Conservation (phyloP, 2,888 invertebrate genomes). For the Drosophila mettleri region DNA sequence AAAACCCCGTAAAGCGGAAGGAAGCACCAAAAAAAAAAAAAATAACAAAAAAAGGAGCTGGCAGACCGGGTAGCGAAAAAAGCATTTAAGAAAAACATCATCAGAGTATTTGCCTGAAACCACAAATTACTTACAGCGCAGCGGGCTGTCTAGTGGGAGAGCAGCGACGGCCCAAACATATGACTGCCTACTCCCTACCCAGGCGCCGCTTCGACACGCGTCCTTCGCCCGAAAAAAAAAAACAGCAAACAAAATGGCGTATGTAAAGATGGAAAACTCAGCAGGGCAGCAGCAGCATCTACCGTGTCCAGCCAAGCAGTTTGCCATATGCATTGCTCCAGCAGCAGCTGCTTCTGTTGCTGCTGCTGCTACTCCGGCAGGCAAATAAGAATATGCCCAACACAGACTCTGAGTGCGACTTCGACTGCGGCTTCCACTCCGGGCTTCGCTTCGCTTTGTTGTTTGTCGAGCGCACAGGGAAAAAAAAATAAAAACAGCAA, state of each 20-base stretch:
- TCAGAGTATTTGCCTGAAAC: constrained; percentile 79
- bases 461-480: constrained; percentile 25
- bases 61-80: constrained; percentile 50
- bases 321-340: constrained; percentile 49
- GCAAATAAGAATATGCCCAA: constrained; percentile 55
- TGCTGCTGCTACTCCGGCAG: constrained; percentile 38
- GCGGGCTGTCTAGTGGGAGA: constrained; percentile 71
- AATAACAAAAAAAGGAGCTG: constrained; percentile 5
- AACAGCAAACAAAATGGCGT: constrained; percentile 37
- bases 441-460: constrained; percentile 30
- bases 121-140: constrained; percentile 80
- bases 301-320: constrained; percentile 62
- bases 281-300: constrained; percentile 38
- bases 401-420: constrained; percentile 2
- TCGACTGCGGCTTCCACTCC: constrained; percentile 18
- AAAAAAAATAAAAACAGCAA: constrained; percentile 9
- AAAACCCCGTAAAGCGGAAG: constrained; percentile 37
- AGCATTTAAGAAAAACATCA: constrained; percentile 81
- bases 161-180: constrained; percentile 45
- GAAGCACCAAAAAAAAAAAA: constrained; percentile 24
- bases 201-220: neutral
- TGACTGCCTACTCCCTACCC: constrained; percentile 34
- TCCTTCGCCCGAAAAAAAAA: constrained; percentile 8
- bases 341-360: constrained; percentile 35
- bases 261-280: constrained; percentile 62